A percentile compares a stretch with the other conserved stretches of the same genome.
Evolutionary conservation across 2,797 vertebrate genomes (phyloP).

Genomic region (Pipistrellus nathusii): DNA sequence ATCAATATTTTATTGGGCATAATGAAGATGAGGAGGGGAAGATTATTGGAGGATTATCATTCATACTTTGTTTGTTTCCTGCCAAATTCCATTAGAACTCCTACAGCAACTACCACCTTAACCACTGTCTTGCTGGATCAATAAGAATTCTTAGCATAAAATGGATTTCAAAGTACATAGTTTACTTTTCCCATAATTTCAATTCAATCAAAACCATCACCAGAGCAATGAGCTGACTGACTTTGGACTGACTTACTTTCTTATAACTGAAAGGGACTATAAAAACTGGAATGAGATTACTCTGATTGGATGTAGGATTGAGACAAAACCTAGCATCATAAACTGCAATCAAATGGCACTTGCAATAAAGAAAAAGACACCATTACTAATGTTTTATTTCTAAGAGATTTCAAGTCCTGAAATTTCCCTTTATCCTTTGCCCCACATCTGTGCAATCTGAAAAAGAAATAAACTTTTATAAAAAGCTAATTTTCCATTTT

Average conservation of each 20-base stretch:
- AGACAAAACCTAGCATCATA: background rate
- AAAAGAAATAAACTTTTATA: background rate
- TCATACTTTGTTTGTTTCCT: background rate
- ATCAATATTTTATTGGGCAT: background rate
- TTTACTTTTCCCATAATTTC: background rate
- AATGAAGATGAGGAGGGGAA: background rate
- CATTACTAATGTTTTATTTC: background rate
- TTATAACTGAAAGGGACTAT: background rate
- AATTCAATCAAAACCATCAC: background rate
- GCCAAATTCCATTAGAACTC: background rate
- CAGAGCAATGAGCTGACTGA: background rate
- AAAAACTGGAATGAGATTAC: background rate
- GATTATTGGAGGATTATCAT: background rate
- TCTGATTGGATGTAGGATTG: background rate
- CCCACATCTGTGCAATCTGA: background rate
- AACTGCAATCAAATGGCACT: background rate
- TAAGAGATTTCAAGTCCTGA: background rate
- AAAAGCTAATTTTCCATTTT: background rate
- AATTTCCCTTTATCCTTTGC: background rate
- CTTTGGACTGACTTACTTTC: background rate
- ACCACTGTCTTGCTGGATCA: background rate
- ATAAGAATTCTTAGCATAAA: constrained; percentile 6
- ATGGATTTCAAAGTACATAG: constrained; percentile 11
- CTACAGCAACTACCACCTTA: background rate
- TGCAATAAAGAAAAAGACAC: background rate